Percentiles rank a stretch among this genome's conserved stretches.
Conservation (phyloP, 2,113 vertebrate species). For the Dipodomys ordii region DNA sequence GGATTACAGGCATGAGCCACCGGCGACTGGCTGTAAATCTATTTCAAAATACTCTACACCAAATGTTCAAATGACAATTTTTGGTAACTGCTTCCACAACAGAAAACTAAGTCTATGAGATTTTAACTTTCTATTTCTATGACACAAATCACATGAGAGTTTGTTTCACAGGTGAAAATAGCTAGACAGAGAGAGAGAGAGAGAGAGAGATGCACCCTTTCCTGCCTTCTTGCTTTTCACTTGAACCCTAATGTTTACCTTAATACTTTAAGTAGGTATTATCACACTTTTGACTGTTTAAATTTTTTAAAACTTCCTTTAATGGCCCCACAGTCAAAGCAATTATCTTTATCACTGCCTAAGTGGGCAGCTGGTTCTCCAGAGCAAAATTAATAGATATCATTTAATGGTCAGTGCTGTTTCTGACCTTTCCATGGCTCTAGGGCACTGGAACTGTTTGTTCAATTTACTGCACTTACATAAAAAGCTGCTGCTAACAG, state of each 20-base stretch:
- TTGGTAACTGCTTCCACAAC: no score
- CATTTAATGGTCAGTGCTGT: conserved; percentile 72
- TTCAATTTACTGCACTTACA: conserved; percentile 51
- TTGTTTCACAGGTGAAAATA: neutral
- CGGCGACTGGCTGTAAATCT: no score
- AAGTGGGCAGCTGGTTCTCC: conserved; percentile 45
- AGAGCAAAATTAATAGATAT: conserved; percentile 71
- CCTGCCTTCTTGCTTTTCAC: neutral
- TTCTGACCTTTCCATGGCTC: conserved; percentile 67
- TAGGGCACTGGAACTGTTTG: conserved; percentile 61
- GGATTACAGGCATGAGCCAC: no score
- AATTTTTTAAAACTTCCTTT: conserved; percentile 62
- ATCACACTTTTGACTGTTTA: conserved; percentile 16
- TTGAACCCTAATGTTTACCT: conserved; percentile 40
- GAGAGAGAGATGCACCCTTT: no score
- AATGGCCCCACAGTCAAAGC: conserved; percentile 49
- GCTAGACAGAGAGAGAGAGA: no score
- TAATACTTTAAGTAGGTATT: conserved; percentile 40
- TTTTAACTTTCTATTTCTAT: neutral
- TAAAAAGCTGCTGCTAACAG: conserved; percentile 68
- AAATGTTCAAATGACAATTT: no score
- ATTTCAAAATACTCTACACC: no score
- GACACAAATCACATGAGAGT: neutral
- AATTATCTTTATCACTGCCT: conserved; percentile 63
- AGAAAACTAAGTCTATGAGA: no score